Base-by-base conservation (phyloP, 1,140 invertebrate species). In the Monomorium pharaonis region DNA sequence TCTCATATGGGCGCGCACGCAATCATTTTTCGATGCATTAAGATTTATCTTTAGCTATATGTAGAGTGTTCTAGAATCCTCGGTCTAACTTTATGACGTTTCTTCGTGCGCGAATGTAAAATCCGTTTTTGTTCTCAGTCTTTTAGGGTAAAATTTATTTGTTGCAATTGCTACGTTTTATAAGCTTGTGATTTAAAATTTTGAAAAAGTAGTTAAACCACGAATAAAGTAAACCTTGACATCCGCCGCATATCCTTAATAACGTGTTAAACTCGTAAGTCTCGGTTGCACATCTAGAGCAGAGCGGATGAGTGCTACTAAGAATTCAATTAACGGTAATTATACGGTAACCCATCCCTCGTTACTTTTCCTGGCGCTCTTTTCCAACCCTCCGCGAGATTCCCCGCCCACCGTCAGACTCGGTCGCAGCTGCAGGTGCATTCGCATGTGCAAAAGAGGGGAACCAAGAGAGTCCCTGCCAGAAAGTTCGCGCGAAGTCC, bases 301-400 rank as follows among this genome's bases (percentile, higher is more conserved):
- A 44, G 75, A 77, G 92, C 93, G 93, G 92, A 92, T 92, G 88
- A 77, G 21, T 77, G 91, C 91, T 92, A 93, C 93, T 91, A 91
- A 94, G 93, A 93, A 93, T 94, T 94, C 93, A 94, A 94, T 94
- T 94, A 94, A 94, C 91, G 90, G 91, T 94, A 94, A 94, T 94
- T 94, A 93, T 91, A 93, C 90, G 86, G 88, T 91, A 87, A 90
- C 85, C 91, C 84, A 70, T 10, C 85, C 86, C 88, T 89, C 88
- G 85, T 70, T 86, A 86, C 86, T 89, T 90, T 81, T 51, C 86
- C 77, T 49, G 49, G 49, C 47, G 37, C 58, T 75, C 70, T 85
- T 58, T 69, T 37, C 80, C 44, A 37, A 65, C 51, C 74, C 49
- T 49, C 30, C 33, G 76, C 87, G n/a, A 75, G 62, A 30, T 87